These are phyloP conservation scores for Mirounga angustirostris DNA, from an alignment of 2,113 vertebrate species.

Conservation along the genomic window DNA sequence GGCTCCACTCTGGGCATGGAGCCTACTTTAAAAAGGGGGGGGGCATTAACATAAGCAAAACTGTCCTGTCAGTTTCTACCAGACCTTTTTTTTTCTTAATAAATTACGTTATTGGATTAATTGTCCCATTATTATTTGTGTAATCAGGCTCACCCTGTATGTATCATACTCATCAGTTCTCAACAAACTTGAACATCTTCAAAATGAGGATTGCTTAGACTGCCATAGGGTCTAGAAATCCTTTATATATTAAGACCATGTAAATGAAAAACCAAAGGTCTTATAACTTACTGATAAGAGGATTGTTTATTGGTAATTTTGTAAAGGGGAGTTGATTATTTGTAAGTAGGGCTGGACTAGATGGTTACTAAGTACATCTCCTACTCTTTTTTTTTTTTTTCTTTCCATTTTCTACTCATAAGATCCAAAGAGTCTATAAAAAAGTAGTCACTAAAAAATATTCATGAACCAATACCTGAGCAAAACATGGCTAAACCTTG, in stretches of 20 bases:
- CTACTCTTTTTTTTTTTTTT: neutral
- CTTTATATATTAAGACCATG: neutral
- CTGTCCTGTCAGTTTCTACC: neutral
- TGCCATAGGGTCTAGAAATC: neutral
- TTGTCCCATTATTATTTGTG: neutral
- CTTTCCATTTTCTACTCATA: neutral
- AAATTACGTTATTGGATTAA: neutral
- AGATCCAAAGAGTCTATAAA: neutral
- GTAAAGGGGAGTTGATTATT: neutral
- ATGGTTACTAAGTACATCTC: neutral
- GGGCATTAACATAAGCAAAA: neutral
- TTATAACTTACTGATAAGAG: neutral
- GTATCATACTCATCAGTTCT: neutral
- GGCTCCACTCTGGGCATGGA: neutral
- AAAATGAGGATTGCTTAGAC: neutral
- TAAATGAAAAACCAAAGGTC: neutral
- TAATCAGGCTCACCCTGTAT: neutral
- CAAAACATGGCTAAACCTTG: neutral
- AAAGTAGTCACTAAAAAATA: neutral
- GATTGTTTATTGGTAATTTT: neutral
- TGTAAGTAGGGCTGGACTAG: neutral
- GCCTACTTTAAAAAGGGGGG: neutral
- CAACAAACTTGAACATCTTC: neutral
- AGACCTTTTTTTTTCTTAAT: neutral
- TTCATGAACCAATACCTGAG: neutral